These are phyloP conservation scores for Lycocerus yunnanus DNA, from an alignment of 2,888 invertebrate genomes.

Conservation along the genomic window DNA sequence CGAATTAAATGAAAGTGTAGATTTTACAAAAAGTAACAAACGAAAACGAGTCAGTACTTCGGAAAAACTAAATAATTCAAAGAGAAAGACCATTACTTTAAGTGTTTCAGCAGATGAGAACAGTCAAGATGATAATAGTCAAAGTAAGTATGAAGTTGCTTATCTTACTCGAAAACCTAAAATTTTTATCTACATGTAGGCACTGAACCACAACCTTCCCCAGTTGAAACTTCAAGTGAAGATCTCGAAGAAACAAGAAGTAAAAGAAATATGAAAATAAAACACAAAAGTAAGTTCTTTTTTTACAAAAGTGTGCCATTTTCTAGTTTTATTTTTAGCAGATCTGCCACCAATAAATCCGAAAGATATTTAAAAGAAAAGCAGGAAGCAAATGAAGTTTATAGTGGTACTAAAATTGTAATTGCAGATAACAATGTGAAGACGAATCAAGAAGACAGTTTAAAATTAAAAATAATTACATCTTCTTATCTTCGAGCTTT, in stretches of 20 bases:
- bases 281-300: neutral
- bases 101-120: neutral
- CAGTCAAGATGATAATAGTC: neutral
- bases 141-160: neutral
- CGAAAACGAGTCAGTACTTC: neutral
- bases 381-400: conserved; percentile 1
- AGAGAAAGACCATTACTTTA: neutral
- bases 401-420: conserved; percentile 8
- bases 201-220: neutral
- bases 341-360: neutral
- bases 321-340: neutral
- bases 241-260: neutral
- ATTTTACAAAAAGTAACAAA: conserved; percentile 1
- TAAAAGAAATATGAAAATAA: neutral
- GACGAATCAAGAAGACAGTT: conserved; percentile 7
- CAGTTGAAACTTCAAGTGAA: neutral
- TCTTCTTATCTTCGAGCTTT: conserved; percentile 31
- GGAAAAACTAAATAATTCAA: neutral
- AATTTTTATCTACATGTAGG: neutral
- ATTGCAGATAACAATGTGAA: neutral
- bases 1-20: neutral
- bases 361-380: neutral
- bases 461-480: conserved; percentile 32
- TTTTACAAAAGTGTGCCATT: neutral
- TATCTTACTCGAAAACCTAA: neutral